phyloP scores from a whole-genome alignment of 2,888 invertebrate genomes.

The Tetropium fuscum region DNA sequence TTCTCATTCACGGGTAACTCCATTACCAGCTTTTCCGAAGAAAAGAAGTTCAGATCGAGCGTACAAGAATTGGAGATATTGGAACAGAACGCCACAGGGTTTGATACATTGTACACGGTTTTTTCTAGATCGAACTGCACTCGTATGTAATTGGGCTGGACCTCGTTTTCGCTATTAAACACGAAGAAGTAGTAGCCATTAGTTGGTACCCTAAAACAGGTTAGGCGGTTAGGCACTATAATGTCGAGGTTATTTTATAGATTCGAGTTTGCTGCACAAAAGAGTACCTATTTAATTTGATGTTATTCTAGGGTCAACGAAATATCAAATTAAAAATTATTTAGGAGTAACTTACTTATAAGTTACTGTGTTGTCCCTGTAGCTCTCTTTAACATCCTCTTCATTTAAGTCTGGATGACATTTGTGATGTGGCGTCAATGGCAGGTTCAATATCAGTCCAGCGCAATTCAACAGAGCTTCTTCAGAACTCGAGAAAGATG shows the following conservation, averaged over 20 bases:
- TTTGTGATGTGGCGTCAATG: conserved; percentile 73
- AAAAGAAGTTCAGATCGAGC: conserved; percentile 76
- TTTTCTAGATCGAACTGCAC: conserved; percentile 79
- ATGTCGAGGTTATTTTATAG: too few species aligned
- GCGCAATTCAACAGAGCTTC: conserved; percentile 81
- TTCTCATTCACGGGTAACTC: conserved; percentile 75
- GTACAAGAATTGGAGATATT: conserved; percentile 75
- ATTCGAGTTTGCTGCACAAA: background rate
- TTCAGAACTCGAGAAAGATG: conserved; percentile 84
- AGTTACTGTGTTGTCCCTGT: conserved; percentile 73
- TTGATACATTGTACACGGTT: conserved; percentile 76
- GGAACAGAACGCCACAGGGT: conserved; percentile 72
- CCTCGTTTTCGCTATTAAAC: conserved; percentile 85
- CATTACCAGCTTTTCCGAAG: conserved; percentile 76
- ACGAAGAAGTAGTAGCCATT: conserved; percentile 88
- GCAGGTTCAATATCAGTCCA: conserved; percentile 79
- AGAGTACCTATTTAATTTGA: too few species aligned
- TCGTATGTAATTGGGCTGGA: conserved; percentile 77
- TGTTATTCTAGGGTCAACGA: too few species aligned
- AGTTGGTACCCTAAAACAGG: conserved; percentile 72
- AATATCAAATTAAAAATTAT: background rate
- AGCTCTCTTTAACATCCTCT: conserved; percentile 68
- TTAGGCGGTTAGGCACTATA: too few species aligned
- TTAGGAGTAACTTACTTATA: conserved; percentile 70
- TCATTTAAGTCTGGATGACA: conserved; percentile 67